A percentile compares a stretch with the other conserved stretches of the same genome.
phyloP scores from a whole-genome alignment of 2,113 vertebrate species.

The Pygoscelis adeliae region DNA sequence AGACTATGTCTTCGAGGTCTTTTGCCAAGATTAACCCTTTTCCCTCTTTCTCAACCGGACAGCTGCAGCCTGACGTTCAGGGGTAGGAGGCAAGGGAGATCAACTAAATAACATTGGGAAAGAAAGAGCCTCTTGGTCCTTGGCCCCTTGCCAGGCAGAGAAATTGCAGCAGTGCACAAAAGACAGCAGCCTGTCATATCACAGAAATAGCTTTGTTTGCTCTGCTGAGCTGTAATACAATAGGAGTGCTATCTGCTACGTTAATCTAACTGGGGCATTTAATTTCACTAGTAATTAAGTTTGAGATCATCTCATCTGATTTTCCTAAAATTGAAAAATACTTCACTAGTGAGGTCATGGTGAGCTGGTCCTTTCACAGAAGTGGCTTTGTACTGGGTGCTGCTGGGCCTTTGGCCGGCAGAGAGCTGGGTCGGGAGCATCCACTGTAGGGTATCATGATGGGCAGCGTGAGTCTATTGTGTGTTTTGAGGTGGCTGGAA shows the following conservation, averaged over 20 bases:
- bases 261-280: conserved; percentile 43
- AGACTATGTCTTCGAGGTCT: background rate
- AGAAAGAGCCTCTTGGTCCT: background rate
- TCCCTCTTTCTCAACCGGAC: background rate
- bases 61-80: background rate
- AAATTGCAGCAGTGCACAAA: background rate
- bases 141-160: background rate
- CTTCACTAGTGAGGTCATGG: conserved; percentile 24
- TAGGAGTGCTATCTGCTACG: conserved; percentile 36
- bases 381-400: background rate
- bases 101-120: background rate
- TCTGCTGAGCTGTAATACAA: conserved; percentile 26
- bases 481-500: background rate
- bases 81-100: background rate
- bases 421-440: background rate
- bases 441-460: background rate
- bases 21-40: background rate
- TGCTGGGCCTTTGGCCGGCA: background rate
- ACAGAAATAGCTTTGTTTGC: conserved; percentile 28
- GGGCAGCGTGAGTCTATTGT: background rate
- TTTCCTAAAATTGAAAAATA: conserved; percentile 61
- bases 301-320: conserved; percentile 36
- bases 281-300: conserved; percentile 57
- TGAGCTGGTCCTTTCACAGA: conserved; percentile 15
- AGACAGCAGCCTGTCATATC: background rate